These are phyloP conservation scores for Protomyctophum bolini DNA, from an alignment of 2,113 vertebrate genomes.

Conservation along the genomic window DNA sequence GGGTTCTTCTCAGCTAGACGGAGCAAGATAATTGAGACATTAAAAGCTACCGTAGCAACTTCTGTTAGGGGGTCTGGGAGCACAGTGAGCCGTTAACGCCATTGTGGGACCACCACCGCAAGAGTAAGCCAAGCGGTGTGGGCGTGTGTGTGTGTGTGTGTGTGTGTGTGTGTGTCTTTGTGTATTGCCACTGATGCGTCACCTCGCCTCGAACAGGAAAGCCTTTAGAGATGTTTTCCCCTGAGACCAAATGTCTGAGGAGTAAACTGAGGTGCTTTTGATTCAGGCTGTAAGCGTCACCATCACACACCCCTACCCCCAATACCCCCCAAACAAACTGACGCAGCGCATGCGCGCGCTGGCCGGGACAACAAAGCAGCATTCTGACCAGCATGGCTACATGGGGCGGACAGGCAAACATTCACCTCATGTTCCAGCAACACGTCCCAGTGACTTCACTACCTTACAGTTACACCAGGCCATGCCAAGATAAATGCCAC, in stretches of 20 bases:
- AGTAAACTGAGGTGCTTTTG: conserved; percentile 34
- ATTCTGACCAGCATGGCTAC: conserved; percentile 16
- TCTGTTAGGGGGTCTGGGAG: background rate
- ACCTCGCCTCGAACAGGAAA: conserved; percentile 35
- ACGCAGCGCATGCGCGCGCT: conserved; percentile 6
- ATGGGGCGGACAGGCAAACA: conserved; percentile 33
- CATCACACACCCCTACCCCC: background rate
- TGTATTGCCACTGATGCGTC: conserved; percentile 47
- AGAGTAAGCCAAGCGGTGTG: conserved; percentile 10
- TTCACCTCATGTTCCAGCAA: conserved; percentile 40
- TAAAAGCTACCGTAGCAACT: conserved; percentile 20
- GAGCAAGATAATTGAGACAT: conserved; percentile 3
- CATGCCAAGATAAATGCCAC: conserved; percentile 26
- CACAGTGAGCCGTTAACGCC: conserved; percentile 15
- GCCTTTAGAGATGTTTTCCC: conserved; percentile 34
- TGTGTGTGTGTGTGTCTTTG: conserved; percentile 7
- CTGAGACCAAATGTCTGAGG: conserved; percentile 43
- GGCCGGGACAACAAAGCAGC: conserved; percentile 6
- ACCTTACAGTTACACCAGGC: background rate
- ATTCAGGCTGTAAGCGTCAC: conserved; percentile 38
- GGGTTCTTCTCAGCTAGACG: background rate
- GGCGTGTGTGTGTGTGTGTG: background rate
- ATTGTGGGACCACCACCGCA: conserved; percentile 27
- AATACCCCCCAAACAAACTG: conserved; percentile 13
- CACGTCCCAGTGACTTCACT: conserved; percentile 12